Conservation (phyloP, 2,113 vertebrate species). For the Phalacrocorax pelagicus region DNA sequence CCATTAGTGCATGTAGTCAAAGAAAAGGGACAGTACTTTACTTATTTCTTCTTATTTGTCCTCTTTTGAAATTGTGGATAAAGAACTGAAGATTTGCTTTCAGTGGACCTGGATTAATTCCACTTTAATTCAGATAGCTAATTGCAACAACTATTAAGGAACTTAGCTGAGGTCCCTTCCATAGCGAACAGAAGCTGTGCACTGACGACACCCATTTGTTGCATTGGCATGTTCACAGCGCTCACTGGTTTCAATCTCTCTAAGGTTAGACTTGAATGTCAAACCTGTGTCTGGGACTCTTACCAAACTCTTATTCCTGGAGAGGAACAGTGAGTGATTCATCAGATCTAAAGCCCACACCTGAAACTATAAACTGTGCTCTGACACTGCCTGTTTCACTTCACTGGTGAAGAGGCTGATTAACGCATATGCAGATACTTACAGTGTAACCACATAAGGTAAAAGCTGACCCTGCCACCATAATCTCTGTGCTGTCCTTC, state of each 20-base stretch:
- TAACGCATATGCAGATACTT: neutral
- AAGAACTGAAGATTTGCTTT: neutral
- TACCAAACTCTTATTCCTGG: neutral
- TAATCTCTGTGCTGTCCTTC: neutral
- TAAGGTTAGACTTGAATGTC: neutral
- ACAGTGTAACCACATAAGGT: neutral
- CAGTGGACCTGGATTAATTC: neutral
- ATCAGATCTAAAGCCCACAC: neutral
- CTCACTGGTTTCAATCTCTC: neutral
- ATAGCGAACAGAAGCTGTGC: neutral
- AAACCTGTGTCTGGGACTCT: neutral
- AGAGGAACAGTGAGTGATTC: neutral
- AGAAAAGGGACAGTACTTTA: neutral
- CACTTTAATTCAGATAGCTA: neutral
- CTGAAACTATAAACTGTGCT: neutral
- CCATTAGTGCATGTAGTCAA: neutral
- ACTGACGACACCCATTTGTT: neutral
- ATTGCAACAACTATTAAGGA: neutral
- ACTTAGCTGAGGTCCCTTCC: neutral
- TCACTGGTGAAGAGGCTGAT: neutral
- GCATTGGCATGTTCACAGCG: neutral
- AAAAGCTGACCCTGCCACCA: neutral
- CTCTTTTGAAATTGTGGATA: neutral
- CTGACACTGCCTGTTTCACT: neutral
- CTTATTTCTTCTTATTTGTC: neutral